These are phyloP conservation scores for Silurus asotus DNA, from an alignment of 2,113 vertebrate species.

Conservation along the genomic window DNA sequence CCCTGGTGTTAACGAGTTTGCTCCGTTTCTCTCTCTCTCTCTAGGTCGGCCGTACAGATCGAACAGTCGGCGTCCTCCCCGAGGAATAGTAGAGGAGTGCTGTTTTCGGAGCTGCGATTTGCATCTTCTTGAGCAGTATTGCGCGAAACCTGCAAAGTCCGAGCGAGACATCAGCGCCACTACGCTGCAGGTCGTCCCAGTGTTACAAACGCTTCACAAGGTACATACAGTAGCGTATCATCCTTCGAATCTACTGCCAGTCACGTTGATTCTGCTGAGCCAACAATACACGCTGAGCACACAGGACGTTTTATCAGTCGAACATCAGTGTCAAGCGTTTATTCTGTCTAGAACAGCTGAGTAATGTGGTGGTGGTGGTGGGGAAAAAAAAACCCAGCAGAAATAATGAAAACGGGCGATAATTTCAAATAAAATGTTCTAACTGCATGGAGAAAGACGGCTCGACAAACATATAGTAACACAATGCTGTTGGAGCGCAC, in stretches of 20 bases:
- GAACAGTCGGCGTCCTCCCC: slow-evolving; percentile 80
- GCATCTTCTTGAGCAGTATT: slow-evolving; percentile 94
- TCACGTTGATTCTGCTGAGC: slow-evolving; percentile 49
- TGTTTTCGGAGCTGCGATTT: slow-evolving; percentile 97
- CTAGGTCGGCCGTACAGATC: slow-evolving; percentile 87
- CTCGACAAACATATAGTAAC: slow-evolving; percentile 45
- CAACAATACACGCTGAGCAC: slow-evolving; percentile 21
- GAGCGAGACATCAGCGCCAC: slow-evolving; percentile 91
- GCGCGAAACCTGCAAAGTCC: slow-evolving; percentile 93
- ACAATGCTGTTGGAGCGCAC: slow-evolving; percentile 34
- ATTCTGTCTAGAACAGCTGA: slow-evolving; percentile 40
- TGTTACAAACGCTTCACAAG: slow-evolving; percentile 80
- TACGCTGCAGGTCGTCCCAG: slow-evolving; percentile 77
- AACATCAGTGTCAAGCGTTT: slow-evolving; percentile 61
- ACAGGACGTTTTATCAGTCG: slow-evolving; percentile 55
- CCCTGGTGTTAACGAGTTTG: slow-evolving; percentile 30
- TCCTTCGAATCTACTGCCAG: slow-evolving; percentile 22
- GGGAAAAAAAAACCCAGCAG: slow-evolving; percentile 46
- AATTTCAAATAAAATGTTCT: slow-evolving; percentile 35
- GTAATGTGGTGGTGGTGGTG: slow-evolving; percentile 8
- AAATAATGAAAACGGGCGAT: slow-evolving; percentile 29
- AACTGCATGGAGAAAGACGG: slow-evolving; percentile 14
- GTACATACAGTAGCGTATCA: slow-evolving; percentile 64
- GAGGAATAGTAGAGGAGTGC: slow-evolving; percentile 95
- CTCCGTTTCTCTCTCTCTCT: slow-evolving; percentile 24